A percentile compares a stretch with the other conserved stretches of the same genome.
Evolutionary conservation across 2,888 invertebrate species (phyloP).

Genomic region (Standfussiana lucernea): DNA sequence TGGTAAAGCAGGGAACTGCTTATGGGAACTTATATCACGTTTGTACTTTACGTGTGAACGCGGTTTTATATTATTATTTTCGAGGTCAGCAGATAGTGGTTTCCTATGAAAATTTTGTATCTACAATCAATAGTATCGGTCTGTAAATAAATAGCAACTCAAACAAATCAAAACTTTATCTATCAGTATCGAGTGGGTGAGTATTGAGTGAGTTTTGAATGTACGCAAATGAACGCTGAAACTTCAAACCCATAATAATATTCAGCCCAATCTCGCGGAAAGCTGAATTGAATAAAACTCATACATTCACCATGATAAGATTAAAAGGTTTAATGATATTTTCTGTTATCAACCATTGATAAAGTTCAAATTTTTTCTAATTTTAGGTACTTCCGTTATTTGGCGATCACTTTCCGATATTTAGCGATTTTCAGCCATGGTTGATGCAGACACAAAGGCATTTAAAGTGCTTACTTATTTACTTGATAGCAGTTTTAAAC

Average conservation of each 20-base stretch:
- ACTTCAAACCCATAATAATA: too few relatives aligned
- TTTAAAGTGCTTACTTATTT: not conserved
- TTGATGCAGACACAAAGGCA: not conserved
- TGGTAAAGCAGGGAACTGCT: not conserved
- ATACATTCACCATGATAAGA: not conserved
- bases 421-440: not conserved
- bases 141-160: not conserved
- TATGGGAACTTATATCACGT: too few relatives aligned
- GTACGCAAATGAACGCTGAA: not conserved
- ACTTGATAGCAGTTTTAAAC: slow-evolving; percentile 3
- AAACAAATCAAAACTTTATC: not conserved
- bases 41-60: not conserved
- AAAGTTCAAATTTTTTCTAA: slow-evolving; percentile 7
- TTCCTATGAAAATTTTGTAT: not conserved
- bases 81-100: not conserved
- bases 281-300: not conserved
- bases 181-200: not conserved
- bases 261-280: not conserved
- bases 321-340: not conserved
- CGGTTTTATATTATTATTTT: not conserved
- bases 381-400: slow-evolving; percentile 8
- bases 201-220: too few relatives aligned
- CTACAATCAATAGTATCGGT: not conserved
- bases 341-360: slow-evolving; percentile 4
- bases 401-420: not conserved